phyloP scores from a whole-genome alignment of 2,113 vertebrate species.

The Proteles cristata region DNA sequence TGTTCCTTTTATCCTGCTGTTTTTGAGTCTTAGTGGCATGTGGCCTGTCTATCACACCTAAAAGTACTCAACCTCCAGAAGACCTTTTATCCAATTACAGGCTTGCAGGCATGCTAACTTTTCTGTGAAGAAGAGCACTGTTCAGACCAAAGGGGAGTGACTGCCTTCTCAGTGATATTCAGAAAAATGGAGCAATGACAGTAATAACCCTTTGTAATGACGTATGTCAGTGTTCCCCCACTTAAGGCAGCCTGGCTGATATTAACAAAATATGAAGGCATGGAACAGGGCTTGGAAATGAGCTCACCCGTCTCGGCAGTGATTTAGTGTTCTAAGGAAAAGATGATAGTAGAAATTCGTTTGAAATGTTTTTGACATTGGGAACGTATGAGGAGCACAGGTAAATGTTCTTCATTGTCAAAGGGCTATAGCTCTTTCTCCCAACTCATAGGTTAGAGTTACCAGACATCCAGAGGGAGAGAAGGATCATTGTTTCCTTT shows the following conservation, averaged over 20 bases:
- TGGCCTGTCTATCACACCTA: slow-evolving; percentile 33
- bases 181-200: slow-evolving; percentile 54
- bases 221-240: slow-evolving; percentile 21
- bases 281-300: slow-evolving; percentile 25
- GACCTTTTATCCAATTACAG: slow-evolving; percentile 46
- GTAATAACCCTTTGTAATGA: slow-evolving; percentile 54
- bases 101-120: neutral
- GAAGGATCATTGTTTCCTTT: neutral
- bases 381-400: neutral
- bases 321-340: slow-evolving; percentile 48
- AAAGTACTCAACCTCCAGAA: slow-evolving; percentile 43
- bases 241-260: neutral
- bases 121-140: neutral
- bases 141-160: slow-evolving; percentile 50
- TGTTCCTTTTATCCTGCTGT: neutral
- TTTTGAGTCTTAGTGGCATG: slow-evolving; percentile 10
- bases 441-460: neutral
- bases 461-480: neutral
- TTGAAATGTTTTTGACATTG: slow-evolving; percentile 50
- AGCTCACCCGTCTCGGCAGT: neutral
- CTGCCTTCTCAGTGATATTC: slow-evolving; percentile 48
- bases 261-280: slow-evolving; percentile 56
- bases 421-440: neutral
- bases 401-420: neutral
- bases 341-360: neutral